Base-by-base conservation (phyloP, 2,113 vertebrate genomes). In the Plecturocebus donacophilus region DNA sequence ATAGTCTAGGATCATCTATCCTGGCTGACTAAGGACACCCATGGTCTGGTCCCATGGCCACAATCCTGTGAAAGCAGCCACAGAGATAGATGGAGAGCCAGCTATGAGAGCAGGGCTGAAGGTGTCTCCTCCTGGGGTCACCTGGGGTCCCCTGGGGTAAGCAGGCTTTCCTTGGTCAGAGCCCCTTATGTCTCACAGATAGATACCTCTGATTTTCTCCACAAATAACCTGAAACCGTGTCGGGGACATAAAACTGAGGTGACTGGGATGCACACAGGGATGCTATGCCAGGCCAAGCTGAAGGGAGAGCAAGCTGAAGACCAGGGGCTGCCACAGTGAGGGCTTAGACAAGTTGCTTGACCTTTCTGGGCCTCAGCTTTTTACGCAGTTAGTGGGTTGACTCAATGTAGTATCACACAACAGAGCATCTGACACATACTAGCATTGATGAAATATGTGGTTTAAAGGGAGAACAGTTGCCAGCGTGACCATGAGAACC, bases 61-160 rank as follows among this genome's bases (percentile, higher is more conserved):
- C 27, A 7, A 3, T 14, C 30, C 30, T 1, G 0, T 56, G 71
- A 61, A 30, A 5, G 17, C 13, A 61, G 58, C 38, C 3, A 3
- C 2, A 17, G 5, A 21, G 10, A 8, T 52, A 32, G 86, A 20
- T 52, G n/a, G 49, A 92, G 54, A 90, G 3, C 19, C 23, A 30
- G 42, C 13, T 40, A 64, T 14, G 61, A 30, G 27, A 64, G 27
- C 27, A 14, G 1, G 47, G 40, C 25, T 70, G n/a, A 1, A 20
- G n/a, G 8, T 38, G 2, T 9, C 35, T 35, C 3, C 73, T 12
- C 45, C 64, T 8, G 52, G 45, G 32, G 30, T 8, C 30, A 5
- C 12, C 3, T 6, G 0, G 68, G 32, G 30, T 8, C 30, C 6
- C 12, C 3, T 6, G 0, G 68, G 19, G 6, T n/a, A 49, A 32